A percentile compares a stretch with the other conserved stretches of the same genome.
phyloP scores from a whole-genome alignment of 2,888 invertebrate genomes.

The Microdon myrmicae region DNA sequence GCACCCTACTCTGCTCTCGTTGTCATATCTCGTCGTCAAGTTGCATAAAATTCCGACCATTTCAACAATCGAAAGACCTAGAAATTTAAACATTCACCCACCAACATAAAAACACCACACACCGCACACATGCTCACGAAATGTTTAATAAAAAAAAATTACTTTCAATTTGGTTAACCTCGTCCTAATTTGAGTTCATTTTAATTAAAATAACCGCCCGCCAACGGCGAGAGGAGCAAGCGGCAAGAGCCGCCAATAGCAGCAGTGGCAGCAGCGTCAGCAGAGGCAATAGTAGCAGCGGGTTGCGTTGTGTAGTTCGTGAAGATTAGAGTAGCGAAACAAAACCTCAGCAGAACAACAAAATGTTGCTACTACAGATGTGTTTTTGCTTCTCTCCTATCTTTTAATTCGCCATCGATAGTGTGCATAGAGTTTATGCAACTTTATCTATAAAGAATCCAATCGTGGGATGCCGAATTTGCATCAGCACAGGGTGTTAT shows the following conservation, averaged over 20 bases:
- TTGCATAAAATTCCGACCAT: constrained; percentile 51
- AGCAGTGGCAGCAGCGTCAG: neutral
- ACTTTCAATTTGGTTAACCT: constrained; percentile 65
- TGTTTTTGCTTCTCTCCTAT: no score
- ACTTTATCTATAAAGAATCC: no score
- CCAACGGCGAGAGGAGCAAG: constrained; percentile 33
- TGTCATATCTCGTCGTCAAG: constrained; percentile 48
- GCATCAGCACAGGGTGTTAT: no score
- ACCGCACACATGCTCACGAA: constrained; percentile 3
- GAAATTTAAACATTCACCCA: constrained; percentile 29
- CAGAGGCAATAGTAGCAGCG: no score
- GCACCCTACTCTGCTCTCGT: neutral
- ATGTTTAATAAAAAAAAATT: constrained; percentile 49
- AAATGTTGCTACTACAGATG: no score
- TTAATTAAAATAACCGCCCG: constrained; percentile 60
- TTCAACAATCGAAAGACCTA: constrained; percentile 52
- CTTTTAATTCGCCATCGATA: no score
- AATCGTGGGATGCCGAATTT: no score
- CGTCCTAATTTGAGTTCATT: constrained; percentile 65
- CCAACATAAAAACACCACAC: neutral
- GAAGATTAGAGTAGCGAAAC: constrained; percentile 18
- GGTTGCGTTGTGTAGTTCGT: no score
- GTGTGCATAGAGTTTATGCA: no score
- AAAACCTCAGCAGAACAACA: no score
- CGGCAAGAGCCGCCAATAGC: constrained; percentile 17